Percentiles rank a stretch among this genome's conserved stretches.
Evolutionary conservation across 2,888 invertebrate genomes (phyloP).

Genomic region (Strigamia transsilvanica): DNA sequence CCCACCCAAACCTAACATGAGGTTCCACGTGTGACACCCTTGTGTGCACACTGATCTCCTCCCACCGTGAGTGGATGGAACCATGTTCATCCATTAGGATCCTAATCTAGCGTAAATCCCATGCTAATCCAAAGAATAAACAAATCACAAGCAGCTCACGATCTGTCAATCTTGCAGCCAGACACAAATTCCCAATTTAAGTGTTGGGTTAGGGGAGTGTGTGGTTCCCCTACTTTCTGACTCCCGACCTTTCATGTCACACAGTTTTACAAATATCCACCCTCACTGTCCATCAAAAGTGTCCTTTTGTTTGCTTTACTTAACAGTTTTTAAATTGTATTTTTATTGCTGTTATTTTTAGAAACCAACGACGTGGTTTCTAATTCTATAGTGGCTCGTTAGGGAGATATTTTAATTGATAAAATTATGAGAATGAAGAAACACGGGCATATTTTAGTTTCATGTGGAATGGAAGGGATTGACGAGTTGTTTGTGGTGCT

Average conservation of each 20-base stretch:
- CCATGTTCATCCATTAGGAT: conserved; percentile 34
- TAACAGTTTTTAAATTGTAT: conserved; percentile 6
- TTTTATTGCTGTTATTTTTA: conserved; percentile 17
- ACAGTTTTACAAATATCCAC: conserved; percentile 1
- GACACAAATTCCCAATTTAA: conserved; percentile 36
- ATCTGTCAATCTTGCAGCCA: conserved; percentile 17
- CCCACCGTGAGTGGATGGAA: conserved; percentile 30
- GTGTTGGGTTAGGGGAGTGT: conserved; percentile 21
- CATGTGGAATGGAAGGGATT: neutral
- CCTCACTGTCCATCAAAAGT: conserved; percentile 23
- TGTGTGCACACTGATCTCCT: conserved; percentile 30
- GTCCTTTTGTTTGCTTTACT: conserved; percentile 11
- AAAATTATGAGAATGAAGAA: conserved; percentile 2
- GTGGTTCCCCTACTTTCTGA: neutral
- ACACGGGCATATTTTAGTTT: neutral
- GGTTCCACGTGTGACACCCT: conserved; percentile 41
- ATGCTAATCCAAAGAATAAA: conserved; percentile 43
- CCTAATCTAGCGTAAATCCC: conserved; percentile 39
- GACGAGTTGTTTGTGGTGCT: neutral
- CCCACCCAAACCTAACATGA: conserved; percentile 4
- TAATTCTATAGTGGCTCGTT: neutral
- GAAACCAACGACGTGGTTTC: neutral
- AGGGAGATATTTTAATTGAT: conserved; percentile 18
- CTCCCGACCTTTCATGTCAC: conserved; percentile 32
- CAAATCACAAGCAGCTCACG: conserved; percentile 38